Base-by-base conservation (phyloP, 2,113 vertebrate species). In the Burhinus oedicnemus region DNA sequence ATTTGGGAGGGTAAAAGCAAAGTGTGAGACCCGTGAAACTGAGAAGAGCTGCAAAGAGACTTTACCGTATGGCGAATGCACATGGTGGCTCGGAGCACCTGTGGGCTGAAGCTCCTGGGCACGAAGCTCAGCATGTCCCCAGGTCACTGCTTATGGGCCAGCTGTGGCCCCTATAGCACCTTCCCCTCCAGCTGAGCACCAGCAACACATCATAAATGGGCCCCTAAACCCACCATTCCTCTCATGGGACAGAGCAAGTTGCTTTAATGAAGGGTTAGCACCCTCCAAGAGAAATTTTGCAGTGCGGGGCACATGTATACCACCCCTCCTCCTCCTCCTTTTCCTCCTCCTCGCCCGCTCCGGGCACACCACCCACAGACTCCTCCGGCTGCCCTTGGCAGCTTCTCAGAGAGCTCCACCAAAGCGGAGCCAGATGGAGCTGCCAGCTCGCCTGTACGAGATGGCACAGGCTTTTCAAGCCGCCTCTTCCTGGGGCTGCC, bases 371-470 rank as follows among this genome's bases (percentile, higher is more conserved):
- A 95, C 93, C 93, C 91, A 85, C 95, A 45, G 70, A 57, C 49
- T 42, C 68, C 0, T 0, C 69, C 2, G 14, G 84, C 84, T 15
- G 2, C 42, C 72, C 83, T 75, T 2, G 0, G 57, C 75, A 76
- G 57, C 83, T 92, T 49, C 83, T 54, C 6, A 36, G 61, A 74
- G 70, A 78, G 69, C 69, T 96, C 42, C 87, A 61, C 36, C 12
- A 9, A 66, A 72, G 87, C 4, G 2, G 74, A 94, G 79, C 78
- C 92, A 90, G 90, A 96, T 92, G 90, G 96, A 94, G 78, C 94
- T 83, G 90, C 90, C 90, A 93, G 83, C 90, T 93, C 51, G 12
- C 83, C 87, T 0, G 0, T 44, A 55, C 0, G 40, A 66, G 82
- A 52, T 27, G 79, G 88, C 68, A 57, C 88, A 90, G 55, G 86